A percentile compares a stretch with the other conserved stretches of the same genome.
phyloP scores from a whole-genome alignment of 2,113 vertebrate species.

The Notothenia coriiceps region DNA sequence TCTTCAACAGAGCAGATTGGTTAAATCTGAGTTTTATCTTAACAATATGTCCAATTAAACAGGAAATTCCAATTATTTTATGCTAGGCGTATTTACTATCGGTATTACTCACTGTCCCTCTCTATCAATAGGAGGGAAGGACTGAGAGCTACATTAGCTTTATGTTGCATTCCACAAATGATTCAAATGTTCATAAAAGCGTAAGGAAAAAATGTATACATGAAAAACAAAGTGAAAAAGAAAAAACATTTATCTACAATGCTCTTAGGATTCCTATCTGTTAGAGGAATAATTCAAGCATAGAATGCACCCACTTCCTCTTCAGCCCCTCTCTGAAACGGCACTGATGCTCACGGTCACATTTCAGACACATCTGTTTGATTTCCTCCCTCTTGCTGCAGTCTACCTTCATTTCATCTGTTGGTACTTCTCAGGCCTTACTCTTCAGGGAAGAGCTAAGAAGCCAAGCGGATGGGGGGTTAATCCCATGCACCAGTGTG shows the following conservation, averaged over 20 bases:
- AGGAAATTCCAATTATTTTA: background rate
- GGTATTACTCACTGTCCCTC: background rate
- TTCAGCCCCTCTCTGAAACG: background rate
- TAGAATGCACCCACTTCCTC: background rate
- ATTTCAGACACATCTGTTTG: slow-evolving; percentile 4
- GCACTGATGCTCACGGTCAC: background rate
- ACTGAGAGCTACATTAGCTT: background rate
- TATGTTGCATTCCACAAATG: background rate
- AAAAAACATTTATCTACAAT: background rate
- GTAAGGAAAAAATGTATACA: background rate
- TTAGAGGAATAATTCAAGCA: background rate
- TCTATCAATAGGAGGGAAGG: background rate
- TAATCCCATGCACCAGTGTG: background rate
- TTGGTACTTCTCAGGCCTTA: slow-evolving; percentile 15
- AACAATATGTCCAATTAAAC: background rate
- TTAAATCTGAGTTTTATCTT: background rate
- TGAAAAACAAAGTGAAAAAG: no score
- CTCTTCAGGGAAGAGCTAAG: background rate
- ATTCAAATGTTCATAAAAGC: background rate
- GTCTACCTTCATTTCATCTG: slow-evolving; percentile 1
- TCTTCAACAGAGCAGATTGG: background rate
- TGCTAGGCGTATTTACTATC: background rate
- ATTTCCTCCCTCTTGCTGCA: slow-evolving; percentile 18
- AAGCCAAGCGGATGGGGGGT: slow-evolving; percentile 20
- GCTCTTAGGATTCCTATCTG: background rate